Percentiles rank a stretch among this genome's conserved stretches.
phyloP scores from a whole-genome alignment of 1,140 invertebrate species.

The Drosophila pachea region DNA sequence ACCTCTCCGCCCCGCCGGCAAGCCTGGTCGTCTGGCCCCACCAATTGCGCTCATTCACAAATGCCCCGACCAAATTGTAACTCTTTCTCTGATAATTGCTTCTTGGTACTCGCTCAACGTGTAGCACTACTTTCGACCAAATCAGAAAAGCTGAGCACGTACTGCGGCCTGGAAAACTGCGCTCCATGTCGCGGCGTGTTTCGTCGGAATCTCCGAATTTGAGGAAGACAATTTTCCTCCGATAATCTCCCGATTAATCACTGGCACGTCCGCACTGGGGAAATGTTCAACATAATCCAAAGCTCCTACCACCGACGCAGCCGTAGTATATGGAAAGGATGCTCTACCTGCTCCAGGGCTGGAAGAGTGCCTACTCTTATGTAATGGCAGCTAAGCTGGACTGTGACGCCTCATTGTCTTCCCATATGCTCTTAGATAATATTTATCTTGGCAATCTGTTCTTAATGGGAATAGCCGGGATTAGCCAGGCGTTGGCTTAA shows the following conservation, averaged over 20 bases:
- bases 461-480: no score
- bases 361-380: no score
- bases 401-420: no score
- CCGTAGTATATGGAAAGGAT: no score
- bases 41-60: constrained; percentile 56
- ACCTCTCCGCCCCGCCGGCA: no score
- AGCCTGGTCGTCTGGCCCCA: constrained; percentile 7
- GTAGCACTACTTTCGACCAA: constrained; percentile 49
- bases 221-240: constrained; percentile 49
- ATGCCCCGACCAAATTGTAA: constrained; percentile 50
- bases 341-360: no score
- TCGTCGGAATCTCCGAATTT: constrained; percentile 54
- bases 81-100: constrained; percentile 55
- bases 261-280: constrained; percentile 44
- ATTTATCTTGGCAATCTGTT: no score
- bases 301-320: no score
- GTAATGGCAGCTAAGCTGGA: no score
- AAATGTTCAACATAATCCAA: not conserved
- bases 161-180: constrained; percentile 52
- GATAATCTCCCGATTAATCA: constrained; percentile 52
- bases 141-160: constrained; percentile 50
- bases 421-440: no score
- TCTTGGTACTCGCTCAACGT: constrained; percentile 59
- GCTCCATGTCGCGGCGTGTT: constrained; percentile 28
- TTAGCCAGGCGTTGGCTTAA: not conserved